These are phyloP conservation scores for Myathropa florea DNA, from an alignment of 2,888 invertebrate genomes.

Conservation along the genomic window DNA sequence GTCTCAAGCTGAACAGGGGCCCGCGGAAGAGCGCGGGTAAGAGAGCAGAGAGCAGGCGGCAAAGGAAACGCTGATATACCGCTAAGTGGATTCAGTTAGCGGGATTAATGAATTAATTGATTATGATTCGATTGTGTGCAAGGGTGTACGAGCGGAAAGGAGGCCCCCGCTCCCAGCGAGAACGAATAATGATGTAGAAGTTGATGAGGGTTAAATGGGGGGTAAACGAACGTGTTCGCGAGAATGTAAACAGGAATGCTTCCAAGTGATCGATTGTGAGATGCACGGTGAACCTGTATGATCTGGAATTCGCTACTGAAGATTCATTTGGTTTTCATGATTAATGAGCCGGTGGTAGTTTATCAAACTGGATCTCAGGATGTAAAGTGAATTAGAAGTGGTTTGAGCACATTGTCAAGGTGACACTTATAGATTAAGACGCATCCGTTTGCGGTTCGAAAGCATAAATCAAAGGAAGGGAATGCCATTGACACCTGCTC, in stretches of 20 bases:
- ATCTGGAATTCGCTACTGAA: conserved; percentile 59
- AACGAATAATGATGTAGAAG: conserved; percentile 54
- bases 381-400: background rate
- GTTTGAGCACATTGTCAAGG: background rate
- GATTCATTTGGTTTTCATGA: conserved; percentile 27
- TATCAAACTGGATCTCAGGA: background rate
- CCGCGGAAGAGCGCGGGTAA: background rate
- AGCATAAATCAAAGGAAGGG: too few species aligned
- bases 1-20: background rate
- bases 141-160: conserved; percentile 13
- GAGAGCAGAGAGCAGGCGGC: conserved; percentile 1
- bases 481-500: too few species aligned
- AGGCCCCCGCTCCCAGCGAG: background rate
- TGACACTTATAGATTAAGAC: background rate
- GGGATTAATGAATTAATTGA: conserved; percentile 70
- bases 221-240: conserved; percentile 66
- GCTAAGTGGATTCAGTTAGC: conserved; percentile 69
- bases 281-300: conserved; percentile 20
- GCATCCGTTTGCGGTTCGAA: background rate
- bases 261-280: conserved; percentile 64
- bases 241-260: conserved; percentile 67
- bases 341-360: conserved; percentile 14
- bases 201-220: conserved; percentile 67
- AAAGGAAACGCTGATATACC: conserved; percentile 43
- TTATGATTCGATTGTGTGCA: conserved; percentile 69